Percentiles rank a stretch among this genome's conserved stretches.
These are phyloP conservation scores for Phengaris arion DNA, from an alignment of 2,888 invertebrate species.

Conservation along the genomic window DNA sequence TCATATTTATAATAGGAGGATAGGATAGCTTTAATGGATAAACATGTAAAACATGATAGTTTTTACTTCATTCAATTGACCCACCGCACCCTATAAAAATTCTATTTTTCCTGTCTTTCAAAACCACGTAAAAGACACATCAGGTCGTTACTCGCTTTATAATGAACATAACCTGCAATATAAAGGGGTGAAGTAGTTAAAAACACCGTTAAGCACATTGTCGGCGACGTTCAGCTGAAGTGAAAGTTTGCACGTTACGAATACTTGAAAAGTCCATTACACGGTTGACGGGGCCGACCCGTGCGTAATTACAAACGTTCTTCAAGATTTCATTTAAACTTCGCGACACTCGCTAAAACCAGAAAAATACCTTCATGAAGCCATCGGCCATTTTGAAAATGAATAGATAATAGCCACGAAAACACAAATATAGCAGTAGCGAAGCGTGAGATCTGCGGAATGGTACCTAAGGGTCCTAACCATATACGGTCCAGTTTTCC, in stretches of 20 bases:
- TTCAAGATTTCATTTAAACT: constrained; percentile 73
- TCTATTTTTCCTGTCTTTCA: background rate
- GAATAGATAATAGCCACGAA: too few relatives aligned
- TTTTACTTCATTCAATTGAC: too few relatives aligned
- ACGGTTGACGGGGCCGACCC: constrained; percentile 68
- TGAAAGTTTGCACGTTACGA: constrained; percentile 75
- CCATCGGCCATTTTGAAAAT: background rate
- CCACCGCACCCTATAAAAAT: too few relatives aligned
- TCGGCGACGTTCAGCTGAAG: constrained; percentile 66
- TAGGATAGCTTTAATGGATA: too few relatives aligned
- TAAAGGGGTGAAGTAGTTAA: constrained; percentile 69
- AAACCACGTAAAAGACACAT: background rate
- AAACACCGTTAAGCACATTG: constrained; percentile 76
- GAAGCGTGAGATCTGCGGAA: too few relatives aligned
- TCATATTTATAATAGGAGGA: too few relatives aligned
- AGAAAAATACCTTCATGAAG: constrained; percentile 34
- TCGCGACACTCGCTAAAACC: constrained; percentile 61
- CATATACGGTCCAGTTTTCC: too few relatives aligned
- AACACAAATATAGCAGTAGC: too few relatives aligned
- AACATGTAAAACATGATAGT: too few relatives aligned
- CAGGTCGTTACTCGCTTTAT: constrained; percentile 39
- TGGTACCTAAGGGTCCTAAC: too few relatives aligned
- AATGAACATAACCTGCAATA: constrained; percentile 68
- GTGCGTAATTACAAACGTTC: constrained; percentile 75
- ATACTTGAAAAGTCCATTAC: constrained; percentile 78